Evolutionary conservation across 2,888 invertebrate genomes (phyloP).

Genomic region (Anoplius nigerrimus): DNA sequence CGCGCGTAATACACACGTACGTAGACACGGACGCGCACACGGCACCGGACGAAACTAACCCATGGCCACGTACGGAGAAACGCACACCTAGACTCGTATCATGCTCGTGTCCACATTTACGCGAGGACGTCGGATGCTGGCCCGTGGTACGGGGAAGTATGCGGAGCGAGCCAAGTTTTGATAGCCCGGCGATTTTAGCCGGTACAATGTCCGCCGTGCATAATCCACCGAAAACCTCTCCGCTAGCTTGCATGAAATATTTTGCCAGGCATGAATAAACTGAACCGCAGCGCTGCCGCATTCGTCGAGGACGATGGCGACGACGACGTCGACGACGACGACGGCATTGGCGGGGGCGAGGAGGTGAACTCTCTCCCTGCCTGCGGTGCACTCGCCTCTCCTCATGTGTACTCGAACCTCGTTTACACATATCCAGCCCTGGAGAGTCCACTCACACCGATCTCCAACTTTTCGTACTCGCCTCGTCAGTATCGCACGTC

Average conservation of each 20-base stretch:
- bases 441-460: conserved; percentile 1
- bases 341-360: not conserved
- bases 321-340: not conserved
- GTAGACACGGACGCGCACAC: not conserved
- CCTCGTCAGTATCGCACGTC: conserved; percentile 6
- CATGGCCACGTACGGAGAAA: conserved; percentile 19
- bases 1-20: not conserved
- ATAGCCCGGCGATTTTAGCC: conserved; percentile 63
- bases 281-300: conserved; percentile 30
- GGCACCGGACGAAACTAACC: not conserved
- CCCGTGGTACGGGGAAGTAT: too few relatives aligned
- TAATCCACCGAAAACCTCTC: conserved; percentile 58
- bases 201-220: conserved; percentile 55
- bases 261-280: conserved; percentile 63
- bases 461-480: not conserved
- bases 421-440: not conserved
- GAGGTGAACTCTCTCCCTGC: not conserved
- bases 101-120: not conserved
- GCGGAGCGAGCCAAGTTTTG: conserved; percentile 50
- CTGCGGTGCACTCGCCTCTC: not conserved
- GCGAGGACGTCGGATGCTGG: not conserved
- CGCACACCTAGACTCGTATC: conserved; percentile 10
- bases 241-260: conserved; percentile 58
- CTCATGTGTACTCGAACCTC: not conserved
- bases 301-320: not conserved